Evolutionary conservation across 2,113 vertebrate genomes (phyloP).

Genomic region (Paracanthobrama guichenoti): DNA sequence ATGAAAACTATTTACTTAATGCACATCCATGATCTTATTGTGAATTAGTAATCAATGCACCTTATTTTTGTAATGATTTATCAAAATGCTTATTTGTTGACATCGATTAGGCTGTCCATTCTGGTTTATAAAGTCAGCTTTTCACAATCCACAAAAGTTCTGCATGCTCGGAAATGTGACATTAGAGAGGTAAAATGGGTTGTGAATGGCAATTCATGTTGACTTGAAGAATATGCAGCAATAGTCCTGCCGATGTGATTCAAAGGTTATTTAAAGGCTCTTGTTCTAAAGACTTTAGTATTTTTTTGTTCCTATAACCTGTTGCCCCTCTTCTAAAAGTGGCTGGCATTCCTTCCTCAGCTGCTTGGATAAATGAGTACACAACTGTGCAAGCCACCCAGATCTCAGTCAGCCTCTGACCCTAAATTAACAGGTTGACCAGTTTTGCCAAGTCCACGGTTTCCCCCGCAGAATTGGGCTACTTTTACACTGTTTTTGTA

Average conservation of each 20-base stretch:
- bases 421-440: constrained; percentile 19
- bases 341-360: neutral
- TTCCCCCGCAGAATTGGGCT: no score
- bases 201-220: neutral
- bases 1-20: neutral
- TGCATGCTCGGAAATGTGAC: neutral
- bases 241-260: neutral
- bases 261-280: neutral
- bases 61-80: neutral
- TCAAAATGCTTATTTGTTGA: neutral
- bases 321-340: constrained; percentile 17
- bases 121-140: neutral
- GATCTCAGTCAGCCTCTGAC: constrained; percentile 26
- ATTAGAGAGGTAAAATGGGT: neutral
- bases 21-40: neutral
- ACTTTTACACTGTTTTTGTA: no score
- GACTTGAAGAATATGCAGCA: neutral
- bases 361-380: constrained; percentile 17
- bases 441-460: no score
- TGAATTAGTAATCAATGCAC: neutral
- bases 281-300: neutral
- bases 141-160: neutral
- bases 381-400: constrained; percentile 31
- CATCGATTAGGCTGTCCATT: neutral
- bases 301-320: neutral